Conservation (phyloP, 2,113 vertebrate genomes). For the Grantiella picta region DNA sequence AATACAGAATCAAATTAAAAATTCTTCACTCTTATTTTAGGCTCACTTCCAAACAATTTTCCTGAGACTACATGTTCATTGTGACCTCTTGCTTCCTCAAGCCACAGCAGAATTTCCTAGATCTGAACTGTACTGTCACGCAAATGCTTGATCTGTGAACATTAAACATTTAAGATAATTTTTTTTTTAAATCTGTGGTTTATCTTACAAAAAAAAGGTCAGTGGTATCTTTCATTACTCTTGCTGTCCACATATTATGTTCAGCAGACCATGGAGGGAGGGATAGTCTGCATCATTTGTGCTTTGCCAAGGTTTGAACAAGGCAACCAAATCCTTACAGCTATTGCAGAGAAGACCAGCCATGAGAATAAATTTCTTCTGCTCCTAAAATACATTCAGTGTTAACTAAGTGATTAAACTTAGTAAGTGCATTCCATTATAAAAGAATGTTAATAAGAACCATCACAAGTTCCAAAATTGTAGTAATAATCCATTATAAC, state of each 20-base stretch:
- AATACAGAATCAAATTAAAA: background rate
- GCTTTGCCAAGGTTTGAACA: slow-evolving; percentile 61
- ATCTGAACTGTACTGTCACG: background rate
- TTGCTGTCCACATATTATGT: slow-evolving; percentile 36
- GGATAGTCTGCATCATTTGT: slow-evolving; percentile 66
- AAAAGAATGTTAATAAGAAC: slow-evolving; percentile 8
- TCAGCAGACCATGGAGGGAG: slow-evolving; percentile 58
- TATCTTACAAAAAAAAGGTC: background rate
- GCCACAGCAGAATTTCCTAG: background rate
- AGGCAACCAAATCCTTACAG: slow-evolving; percentile 52
- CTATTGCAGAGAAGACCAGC: slow-evolving; percentile 32
- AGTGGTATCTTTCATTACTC: slow-evolving; percentile 13
- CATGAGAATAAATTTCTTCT: slow-evolving; percentile 51
- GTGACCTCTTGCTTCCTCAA: background rate
- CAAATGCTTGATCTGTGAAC: background rate
- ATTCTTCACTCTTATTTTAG: background rate
- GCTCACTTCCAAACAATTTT: background rate
- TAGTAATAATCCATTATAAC: background rate
- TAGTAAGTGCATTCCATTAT: background rate
- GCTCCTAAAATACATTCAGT: slow-evolving; percentile 34
- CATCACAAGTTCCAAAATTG: background rate
- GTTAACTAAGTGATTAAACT: slow-evolving; percentile 43
- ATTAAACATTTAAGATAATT: background rate
- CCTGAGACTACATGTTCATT: background rate
- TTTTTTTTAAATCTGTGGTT: background rate